Percentiles rank a stretch among this genome's conserved stretches.
Conservation (phyloP, 2,797 vertebrate species). For the Cossypha caffra region DNA sequence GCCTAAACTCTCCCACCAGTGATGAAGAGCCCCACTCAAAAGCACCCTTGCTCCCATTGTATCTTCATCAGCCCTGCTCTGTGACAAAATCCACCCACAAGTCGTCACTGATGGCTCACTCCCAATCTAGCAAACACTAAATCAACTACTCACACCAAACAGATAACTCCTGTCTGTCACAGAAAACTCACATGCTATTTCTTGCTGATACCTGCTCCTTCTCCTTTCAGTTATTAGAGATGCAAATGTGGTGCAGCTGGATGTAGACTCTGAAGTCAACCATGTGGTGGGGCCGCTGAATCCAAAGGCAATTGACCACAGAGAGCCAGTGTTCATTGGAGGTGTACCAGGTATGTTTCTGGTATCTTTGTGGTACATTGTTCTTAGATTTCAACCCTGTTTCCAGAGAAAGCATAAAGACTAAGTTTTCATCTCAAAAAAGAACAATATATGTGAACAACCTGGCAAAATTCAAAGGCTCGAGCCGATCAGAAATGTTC, state of each 20-base stretch:
- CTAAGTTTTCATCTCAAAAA: background rate
- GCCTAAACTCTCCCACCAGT: background rate
- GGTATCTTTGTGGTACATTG: background rate
- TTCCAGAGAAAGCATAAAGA: background rate
- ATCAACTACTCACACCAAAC: background rate
- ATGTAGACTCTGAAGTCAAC: conserved; percentile 91
- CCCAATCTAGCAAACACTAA: background rate
- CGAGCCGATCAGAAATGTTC: background rate
- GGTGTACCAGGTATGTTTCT: conserved; percentile 87
- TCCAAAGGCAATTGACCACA: conserved; percentile 73
- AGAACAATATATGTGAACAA: background rate
- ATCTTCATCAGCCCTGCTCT: background rate
- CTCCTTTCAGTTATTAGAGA: conserved; percentile 88
- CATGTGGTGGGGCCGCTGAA: conserved; percentile 86
- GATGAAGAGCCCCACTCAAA: background rate
- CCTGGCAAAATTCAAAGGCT: background rate
- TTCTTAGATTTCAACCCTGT: background rate
- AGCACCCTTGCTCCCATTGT: background rate
- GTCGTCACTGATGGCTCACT: background rate
- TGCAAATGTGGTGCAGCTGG: conserved; percentile 87
- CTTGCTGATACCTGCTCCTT: background rate
- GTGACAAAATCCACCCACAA: background rate
- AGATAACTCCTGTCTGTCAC: background rate
- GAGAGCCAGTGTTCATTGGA: conserved; percentile 88
- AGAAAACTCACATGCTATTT: background rate